Base-by-base conservation (phyloP, 2,797 vertebrate genomes). In the Tarsius wallacei region DNA sequence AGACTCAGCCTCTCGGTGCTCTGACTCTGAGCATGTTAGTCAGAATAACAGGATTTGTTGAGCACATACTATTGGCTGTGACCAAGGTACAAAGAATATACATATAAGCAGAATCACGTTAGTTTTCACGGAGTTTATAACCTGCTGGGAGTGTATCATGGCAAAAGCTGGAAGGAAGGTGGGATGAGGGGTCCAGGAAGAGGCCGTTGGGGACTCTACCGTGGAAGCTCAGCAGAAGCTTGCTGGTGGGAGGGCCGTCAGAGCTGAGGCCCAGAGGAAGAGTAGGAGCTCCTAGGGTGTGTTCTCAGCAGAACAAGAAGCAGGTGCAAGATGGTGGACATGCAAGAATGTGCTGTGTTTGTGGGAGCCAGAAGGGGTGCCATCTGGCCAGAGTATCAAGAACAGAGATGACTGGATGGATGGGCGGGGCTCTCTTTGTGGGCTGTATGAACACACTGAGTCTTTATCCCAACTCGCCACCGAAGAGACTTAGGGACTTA, bases 11-110 rank as follows among this genome's bases (percentile, higher is more conserved):
- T 26, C 74, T 63, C 76, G 88, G 9, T 81, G 85, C 42, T 84
- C 85, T 90, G 66, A 82, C 42, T 84, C 85, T 90, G 66, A 82
- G 68, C 78, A 64, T 42, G 87, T 66, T n/a, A 51, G 53, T 80
- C 28, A 74, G 49, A 73, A 93, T 92, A 85, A 71, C 26, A 89
- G 53, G 68, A 63, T 63, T 87, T 85, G 47, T 7, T 87, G 87
- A 78, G 36, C 63, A 63, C 7, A 28, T 88, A 55, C 68, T 77
- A 26, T 74, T 68, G 74, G n/a, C 68, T 64, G 9, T 90, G 61
- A 84, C 51, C 15, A n/a, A 64, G 14, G 49, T 70, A 74, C 14
- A 12, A 57, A 33, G 17, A 1, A 77, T 73, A 71, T 19, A 82
- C 57, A 49, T 64, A 11, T 57, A 73, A 84, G 68, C 59, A 93